Percentiles rank a stretch among this genome's conserved stretches.
Evolutionary conservation across 2,888 invertebrate species (phyloP).

Genomic region (Phorcus lineatus): DNA sequence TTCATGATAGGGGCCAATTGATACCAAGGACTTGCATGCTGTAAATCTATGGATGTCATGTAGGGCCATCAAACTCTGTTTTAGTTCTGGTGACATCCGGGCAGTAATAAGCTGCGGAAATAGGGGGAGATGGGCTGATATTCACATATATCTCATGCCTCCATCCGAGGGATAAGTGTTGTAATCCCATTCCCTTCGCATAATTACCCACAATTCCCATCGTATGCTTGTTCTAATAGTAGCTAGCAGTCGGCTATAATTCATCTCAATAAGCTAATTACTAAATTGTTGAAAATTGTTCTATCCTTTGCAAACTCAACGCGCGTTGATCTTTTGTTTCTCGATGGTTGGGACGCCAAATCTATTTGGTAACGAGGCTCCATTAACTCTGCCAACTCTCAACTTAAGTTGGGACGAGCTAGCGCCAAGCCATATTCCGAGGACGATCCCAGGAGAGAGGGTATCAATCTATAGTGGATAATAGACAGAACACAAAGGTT

Average conservation of each 20-base stretch:
- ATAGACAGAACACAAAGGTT: neutral
- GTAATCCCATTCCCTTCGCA: neutral
- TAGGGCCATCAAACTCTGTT: too few relatives aligned
- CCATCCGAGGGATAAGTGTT: neutral
- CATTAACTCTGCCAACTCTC: neutral
- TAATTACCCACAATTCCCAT: slow-evolving; percentile 3
- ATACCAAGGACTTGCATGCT: too few relatives aligned
- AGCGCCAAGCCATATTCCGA: neutral
- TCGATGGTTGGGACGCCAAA: neutral
- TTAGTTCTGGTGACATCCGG: neutral
- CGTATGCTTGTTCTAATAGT: neutral
- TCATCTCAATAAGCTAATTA: slow-evolving; percentile 8
- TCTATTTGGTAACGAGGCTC: neutral
- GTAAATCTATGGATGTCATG: too few relatives aligned
- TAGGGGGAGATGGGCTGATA: neutral
- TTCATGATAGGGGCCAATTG: too few relatives aligned
- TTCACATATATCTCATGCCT: neutral
- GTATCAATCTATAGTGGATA: slow-evolving; percentile 5
- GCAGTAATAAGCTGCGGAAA: slow-evolving; percentile 6
- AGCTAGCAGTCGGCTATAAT: neutral
- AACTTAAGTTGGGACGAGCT: neutral
- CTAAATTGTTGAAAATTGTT: slow-evolving; percentile 23
- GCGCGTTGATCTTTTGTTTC: slow-evolving; percentile 20
- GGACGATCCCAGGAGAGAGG: neutral
- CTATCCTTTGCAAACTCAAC: slow-evolving; percentile 8